phyloP scores from a whole-genome alignment of 2,888 invertebrate genomes.

The Pycnomerus fuliginosus region DNA sequence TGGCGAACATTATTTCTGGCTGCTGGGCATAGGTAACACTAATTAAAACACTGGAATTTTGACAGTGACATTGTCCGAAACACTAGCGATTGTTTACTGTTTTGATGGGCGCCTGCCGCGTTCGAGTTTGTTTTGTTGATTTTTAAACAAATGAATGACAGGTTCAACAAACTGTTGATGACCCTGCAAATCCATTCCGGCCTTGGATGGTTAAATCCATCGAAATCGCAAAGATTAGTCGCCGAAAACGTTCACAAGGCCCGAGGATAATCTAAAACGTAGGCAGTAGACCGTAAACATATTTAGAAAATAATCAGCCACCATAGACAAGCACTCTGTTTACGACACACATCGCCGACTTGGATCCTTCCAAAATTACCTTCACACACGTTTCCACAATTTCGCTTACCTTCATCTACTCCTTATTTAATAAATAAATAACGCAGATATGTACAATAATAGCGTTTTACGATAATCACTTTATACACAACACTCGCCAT shows the following conservation, averaged over 20 bases:
- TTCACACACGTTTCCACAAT: neutral
- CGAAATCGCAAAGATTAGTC: no score
- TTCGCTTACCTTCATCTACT: conserved; percentile 51
- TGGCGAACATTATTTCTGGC: neutral
- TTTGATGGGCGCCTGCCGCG: conserved; percentile 1
- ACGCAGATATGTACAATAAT: conserved; percentile 47
- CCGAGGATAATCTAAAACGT: no score
- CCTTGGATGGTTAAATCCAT: neutral
- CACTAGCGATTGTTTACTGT: conserved; percentile 12
- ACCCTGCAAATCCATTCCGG: conserved; percentile 35
- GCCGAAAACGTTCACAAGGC: no score
- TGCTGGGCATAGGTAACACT: conserved; percentile 1
- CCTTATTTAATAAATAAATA: conserved; percentile 45
- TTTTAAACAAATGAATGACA: conserved; percentile 13
- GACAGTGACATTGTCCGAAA: conserved; percentile 7
- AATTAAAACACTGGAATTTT: conserved; percentile 10
- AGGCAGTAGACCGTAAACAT: no score
- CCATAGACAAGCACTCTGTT: no score
- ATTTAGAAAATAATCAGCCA: no score
- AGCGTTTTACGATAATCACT: conserved; percentile 36
- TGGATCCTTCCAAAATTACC: neutral
- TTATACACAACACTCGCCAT: conserved; percentile 46
- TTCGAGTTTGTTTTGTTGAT: neutral
- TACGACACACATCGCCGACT: no score
- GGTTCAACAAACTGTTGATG: conserved; percentile 43